A percentile compares a stretch with the other conserved stretches of the same genome.
phyloP scores from a whole-genome alignment of 2,888 invertebrate genomes.

The Limnephilus auricula region DNA sequence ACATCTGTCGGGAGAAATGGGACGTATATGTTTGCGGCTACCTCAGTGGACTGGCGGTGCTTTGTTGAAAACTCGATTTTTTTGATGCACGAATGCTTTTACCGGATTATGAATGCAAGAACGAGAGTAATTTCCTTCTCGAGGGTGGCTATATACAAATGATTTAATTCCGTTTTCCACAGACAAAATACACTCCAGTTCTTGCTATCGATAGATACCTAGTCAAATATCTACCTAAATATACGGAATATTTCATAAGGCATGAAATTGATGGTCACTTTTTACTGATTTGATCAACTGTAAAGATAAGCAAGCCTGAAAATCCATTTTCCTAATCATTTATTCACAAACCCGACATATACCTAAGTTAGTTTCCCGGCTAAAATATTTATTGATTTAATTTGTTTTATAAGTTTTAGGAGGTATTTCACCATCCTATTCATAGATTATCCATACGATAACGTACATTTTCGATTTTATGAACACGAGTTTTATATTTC shows the following conservation, averaged over 20 bases:
- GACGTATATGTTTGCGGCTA: neutral
- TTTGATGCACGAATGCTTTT: neutral
- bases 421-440: too few species aligned
- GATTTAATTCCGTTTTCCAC: neutral
- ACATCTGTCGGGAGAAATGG: constrained; percentile 48
- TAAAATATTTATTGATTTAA: too few species aligned
- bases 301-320: neutral
- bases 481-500: too few species aligned
- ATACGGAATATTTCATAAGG: neutral
- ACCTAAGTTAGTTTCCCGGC: too few species aligned
- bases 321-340: neutral
- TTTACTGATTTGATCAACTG: neutral
- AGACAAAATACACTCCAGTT: neutral
- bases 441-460: too few species aligned
- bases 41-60: neutral
- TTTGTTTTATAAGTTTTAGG: too few species aligned
- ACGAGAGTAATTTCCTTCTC: neutral
- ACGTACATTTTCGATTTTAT: too few species aligned
- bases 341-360: neutral
- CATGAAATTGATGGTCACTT: neutral
- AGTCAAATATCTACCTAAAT: too few species aligned
- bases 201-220: neutral
- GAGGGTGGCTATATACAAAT: neutral
- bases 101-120: neutral
- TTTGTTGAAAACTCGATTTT: neutral